Base-by-base conservation (phyloP, 1,140 invertebrate species). In the Caenorhabditis briggsae region DNA sequence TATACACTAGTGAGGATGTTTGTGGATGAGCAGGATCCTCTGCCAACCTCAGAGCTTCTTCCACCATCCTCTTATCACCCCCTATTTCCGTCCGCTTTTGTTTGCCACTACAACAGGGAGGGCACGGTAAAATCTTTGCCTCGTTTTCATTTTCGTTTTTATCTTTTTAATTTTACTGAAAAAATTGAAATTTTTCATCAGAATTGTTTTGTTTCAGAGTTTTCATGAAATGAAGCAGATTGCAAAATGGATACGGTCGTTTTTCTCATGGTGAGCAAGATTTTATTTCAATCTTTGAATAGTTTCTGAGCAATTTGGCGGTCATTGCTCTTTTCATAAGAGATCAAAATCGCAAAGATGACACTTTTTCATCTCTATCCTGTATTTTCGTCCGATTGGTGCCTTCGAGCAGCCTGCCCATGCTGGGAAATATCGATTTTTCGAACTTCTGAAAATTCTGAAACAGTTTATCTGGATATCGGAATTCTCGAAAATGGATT, bases 31-130 rank as follows among this genome's bases (percentile, higher is more conserved):
- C 70, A 48, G 46, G 70, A 78, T 78, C 70, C 46, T 78, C 46
- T 78, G 70, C 70, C 65, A 70, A 70, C 65, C 70, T 7, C 70
- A 78, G n/a, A 78, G 70, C 70, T 53, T 33, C 33, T 33, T 11
- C 5, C 46, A 16, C 70, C 46, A 50, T 78, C 70, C 43, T 50
- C 70, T 50, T 78, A 70, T 70, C 64, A 70, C 70, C 70, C 70
- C 46, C 70, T 78, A 78, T 78, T 78, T 50, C 70, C 70, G 70
- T 78, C 70, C 46, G 48, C 70, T 78, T 78, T 78, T 78, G 46
- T 78, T 78, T 78, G 70, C 70, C 70, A 78, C 46, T 50, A 78
- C 70, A 50, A 78, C 70, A 33, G 33, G 20, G 20, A 23, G 53
- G 14, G 70, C 5, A n/a, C 6, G 8, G 20, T 53, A 14, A 23